Conservation (phyloP, 2,113 vertebrate genomes). For the Apus apus region DNA sequence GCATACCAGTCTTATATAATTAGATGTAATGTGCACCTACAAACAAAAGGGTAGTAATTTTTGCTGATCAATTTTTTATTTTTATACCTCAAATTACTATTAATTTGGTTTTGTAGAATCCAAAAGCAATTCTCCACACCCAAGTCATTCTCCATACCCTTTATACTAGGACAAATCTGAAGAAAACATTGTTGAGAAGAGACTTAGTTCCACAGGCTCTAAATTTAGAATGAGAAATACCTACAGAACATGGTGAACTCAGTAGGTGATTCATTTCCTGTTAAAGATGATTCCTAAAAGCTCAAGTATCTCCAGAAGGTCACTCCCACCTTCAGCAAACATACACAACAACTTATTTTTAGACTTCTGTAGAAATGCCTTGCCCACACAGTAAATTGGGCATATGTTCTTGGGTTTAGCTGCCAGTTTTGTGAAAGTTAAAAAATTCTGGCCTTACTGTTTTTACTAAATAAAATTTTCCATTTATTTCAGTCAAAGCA, state of each 20-base stretch:
- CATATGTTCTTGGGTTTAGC: conserved; percentile 55
- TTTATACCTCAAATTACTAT: background rate
- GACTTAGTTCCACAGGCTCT: background rate
- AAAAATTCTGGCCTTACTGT: conserved; percentile 20
- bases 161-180: background rate
- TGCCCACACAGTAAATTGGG: conserved; percentile 55
- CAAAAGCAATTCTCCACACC: background rate
- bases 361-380: conserved; percentile 46
- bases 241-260: conserved; percentile 2
- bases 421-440: conserved; percentile 45
- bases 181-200: background rate
- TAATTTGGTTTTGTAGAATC: background rate
- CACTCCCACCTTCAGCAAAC: conserved; percentile 60
- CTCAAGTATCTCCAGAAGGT: conserved; percentile 55
- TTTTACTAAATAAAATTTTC: conserved; percentile 46
- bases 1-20: background rate
- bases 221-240: conserved; percentile 12
- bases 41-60: background rate
- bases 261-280: conserved; percentile 49
- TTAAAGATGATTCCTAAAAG: conserved; percentile 35
- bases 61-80: background rate
- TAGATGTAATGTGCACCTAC: background rate
- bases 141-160: background rate
- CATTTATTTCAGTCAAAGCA: conserved; percentile 42
- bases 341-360: conserved; percentile 66